Base-by-base conservation (phyloP, 2,113 vertebrate species). In the Pycnonotus jocosus region DNA sequence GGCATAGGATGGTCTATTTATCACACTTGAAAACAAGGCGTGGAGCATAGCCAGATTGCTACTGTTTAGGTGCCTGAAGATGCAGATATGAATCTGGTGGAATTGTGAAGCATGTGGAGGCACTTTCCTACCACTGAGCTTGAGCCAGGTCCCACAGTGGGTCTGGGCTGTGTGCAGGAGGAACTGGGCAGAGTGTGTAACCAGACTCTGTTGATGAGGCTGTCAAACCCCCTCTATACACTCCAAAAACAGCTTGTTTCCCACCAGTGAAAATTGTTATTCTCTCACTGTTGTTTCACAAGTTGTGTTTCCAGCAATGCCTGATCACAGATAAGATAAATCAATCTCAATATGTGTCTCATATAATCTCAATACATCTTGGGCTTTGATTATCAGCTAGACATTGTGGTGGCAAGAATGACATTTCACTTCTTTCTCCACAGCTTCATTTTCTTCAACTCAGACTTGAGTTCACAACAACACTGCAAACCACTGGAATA, bases 161-260 rank as follows among this genome's bases (percentile, higher is more conserved):
- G 15, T 77, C 54, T 82, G 50, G 51, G 40, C 54, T 81, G 2
- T n/a, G 6, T 33, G 60, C 37, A 44, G 60, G 37, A 73, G 42
- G 65, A 90, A 61, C 18, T 4, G 5, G 65, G 21, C 69, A 90
- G 65, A 74, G 47, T 62, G 88, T 74, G 19, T 53, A 93, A 60
- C 86, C 86, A 95, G 40, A 15, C 33, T 91, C 30, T 76, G 65
- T 47, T 57, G 78, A 76, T 71, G 33, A 78, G 61, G 51, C 61
- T 88, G 76, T 81, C 76, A 96, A 83, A 22, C n/a, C 2, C 2
- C 7, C 33, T 9, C 54, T 19, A 4, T 56, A 27, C 23, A 23
- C 77, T 94, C 92, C 79, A 93, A 81, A 90, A 96, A 90, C 88
- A 96, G 92, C 90, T 96, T 96, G 94, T 93, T 94, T 96, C 65